Conservation (phyloP, 2,888 invertebrate genomes). For the Erebia palarica region DNA sequence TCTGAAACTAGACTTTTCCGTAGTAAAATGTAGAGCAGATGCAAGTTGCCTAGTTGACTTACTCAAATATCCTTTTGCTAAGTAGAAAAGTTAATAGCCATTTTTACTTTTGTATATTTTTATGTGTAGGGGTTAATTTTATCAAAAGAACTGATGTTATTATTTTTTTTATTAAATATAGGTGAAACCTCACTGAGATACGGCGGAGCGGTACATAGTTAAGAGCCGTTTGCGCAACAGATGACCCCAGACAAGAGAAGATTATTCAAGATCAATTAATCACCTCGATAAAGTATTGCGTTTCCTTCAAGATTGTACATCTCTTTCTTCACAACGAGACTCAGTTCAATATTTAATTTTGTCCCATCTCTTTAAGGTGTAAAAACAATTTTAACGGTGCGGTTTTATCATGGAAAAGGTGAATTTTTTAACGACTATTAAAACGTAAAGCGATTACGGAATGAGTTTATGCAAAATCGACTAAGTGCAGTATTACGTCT, state of each 20-base stretch:
- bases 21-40: not conserved
- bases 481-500: slow-evolving; percentile 67
- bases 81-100: too few relatives aligned
- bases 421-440: slow-evolving; percentile 32
- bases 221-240: slow-evolving; percentile 35
- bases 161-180: slow-evolving; percentile 42
- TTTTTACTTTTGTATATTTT: too few relatives aligned
- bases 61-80: too few relatives aligned
- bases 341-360: slow-evolving; percentile 16
- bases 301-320: slow-evolving; percentile 22
- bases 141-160: not conserved
- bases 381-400: slow-evolving; percentile 29
- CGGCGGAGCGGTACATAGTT: slow-evolving; percentile 51
- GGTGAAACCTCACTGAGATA: slow-evolving; percentile 77
- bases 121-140: not conserved
- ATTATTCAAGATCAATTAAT: slow-evolving; percentile 45
- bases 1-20: too few relatives aligned
- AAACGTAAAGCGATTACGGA: slow-evolving; percentile 32
- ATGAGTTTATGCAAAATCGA: slow-evolving; percentile 50
- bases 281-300: slow-evolving; percentile 43
- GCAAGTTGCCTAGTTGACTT: too few relatives aligned
- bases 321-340: slow-evolving; percentile 18
- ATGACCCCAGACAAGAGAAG: slow-evolving; percentile 29
- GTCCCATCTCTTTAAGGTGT: slow-evolving; percentile 16
- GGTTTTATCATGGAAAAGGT: slow-evolving; percentile 17